These are phyloP conservation scores for Cebidichthys violaceus DNA, from an alignment of 2,113 vertebrate genomes.

Conservation along the genomic window DNA sequence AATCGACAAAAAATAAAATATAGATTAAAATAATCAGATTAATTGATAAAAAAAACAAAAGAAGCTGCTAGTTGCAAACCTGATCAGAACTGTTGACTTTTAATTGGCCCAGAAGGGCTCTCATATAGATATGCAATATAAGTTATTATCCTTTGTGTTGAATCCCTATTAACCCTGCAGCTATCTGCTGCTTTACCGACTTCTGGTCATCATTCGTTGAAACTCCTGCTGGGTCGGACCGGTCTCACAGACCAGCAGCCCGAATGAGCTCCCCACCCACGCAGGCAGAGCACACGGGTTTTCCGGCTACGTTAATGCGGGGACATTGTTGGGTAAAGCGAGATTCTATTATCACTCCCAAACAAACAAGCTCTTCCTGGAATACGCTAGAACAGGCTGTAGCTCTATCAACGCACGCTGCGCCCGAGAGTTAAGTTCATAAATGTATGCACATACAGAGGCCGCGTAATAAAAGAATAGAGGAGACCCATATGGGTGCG, in stretches of 20 bases:
- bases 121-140: background rate
- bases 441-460: slow-evolving; percentile 49
- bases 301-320: slow-evolving; percentile 17
- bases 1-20: background rate
- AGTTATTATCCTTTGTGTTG: background rate
- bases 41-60: background rate
- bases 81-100: background rate
- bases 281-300: slow-evolving; percentile 1
- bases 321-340: slow-evolving; percentile 15
- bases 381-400: slow-evolving; percentile 55
- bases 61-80: background rate
- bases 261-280: slow-evolving; percentile 12
- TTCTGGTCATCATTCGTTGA: slow-evolving; percentile 14
- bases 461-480: background rate
- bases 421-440: slow-evolving; percentile 19
- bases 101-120: background rate
- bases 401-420: slow-evolving; percentile 37
- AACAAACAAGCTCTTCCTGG: slow-evolving; percentile 68
- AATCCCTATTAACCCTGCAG: background rate
- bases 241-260: slow-evolving; percentile 8
- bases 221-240: slow-evolving; percentile 14
- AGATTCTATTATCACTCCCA: slow-evolving; percentile 41
- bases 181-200: background rate
- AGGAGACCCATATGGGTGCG: background rate
- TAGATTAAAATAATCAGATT: background rate